Evolutionary conservation across 2,888 invertebrate species (phyloP).

Genomic region (Ennomos fuscantarius): DNA sequence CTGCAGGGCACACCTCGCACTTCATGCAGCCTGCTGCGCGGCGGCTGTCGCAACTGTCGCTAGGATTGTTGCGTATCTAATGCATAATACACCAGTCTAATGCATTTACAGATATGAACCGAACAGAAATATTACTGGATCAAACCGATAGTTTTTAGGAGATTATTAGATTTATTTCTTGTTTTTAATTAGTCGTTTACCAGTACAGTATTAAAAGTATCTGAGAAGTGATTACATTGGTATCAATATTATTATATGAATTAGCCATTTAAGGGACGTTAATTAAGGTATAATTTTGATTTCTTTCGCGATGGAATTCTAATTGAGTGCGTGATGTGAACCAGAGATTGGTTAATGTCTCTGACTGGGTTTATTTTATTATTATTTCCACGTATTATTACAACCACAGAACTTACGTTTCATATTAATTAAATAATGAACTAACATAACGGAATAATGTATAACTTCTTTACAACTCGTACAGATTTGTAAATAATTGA

Average conservation of each 20-base stretch:
- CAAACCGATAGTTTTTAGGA: slow-evolving; percentile 5
- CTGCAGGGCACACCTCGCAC: not conserved
- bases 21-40: slow-evolving; percentile 1
- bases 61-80: slow-evolving; percentile 20
- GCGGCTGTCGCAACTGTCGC: slow-evolving; percentile 4
- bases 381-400: not conserved
- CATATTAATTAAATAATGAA: too few relatives aligned
- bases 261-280: slow-evolving; percentile 13
- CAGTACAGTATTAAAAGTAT: slow-evolving; percentile 15
- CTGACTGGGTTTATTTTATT: not conserved
- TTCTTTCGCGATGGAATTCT: not conserved
- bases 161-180: slow-evolving; percentile 8
- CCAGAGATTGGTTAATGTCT: not conserved
- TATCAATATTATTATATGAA: slow-evolving; percentile 8
- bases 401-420: too few relatives aligned
- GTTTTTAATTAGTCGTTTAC: slow-evolving; percentile 13
- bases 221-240: slow-evolving; percentile 4
- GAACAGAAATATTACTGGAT: slow-evolving; percentile 13
- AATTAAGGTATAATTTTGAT: slow-evolving; percentile 10
- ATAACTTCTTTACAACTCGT: too few relatives aligned
- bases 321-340: slow-evolving; percentile 1
- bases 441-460: too few relatives aligned
- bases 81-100: slow-evolving; percentile 1
- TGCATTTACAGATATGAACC: slow-evolving; percentile 26
- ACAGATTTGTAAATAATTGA: too few relatives aligned